Evolutionary conservation across 2,797 vertebrate species (phyloP).

Genomic region (Smutsia gigantea): DNA sequence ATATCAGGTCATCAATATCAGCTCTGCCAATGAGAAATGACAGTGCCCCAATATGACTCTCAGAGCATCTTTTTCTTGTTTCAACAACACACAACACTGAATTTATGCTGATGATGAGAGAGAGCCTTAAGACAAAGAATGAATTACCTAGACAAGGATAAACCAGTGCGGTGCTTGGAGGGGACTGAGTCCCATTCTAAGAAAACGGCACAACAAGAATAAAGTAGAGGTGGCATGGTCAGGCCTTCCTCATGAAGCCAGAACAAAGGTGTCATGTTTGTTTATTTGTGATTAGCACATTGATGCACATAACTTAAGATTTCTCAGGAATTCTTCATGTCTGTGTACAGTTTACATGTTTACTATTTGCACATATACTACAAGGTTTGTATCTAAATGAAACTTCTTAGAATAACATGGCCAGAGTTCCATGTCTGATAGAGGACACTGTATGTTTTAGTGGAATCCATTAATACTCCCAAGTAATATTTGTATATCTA

Average conservation of each 20-base stretch:
- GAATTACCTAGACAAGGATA: background rate
- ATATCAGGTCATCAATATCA: background rate
- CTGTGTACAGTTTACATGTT: background rate
- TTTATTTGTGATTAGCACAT: background rate
- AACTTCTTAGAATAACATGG: background rate
- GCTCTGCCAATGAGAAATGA: background rate
- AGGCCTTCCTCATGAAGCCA: background rate
- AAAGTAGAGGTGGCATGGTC: background rate
- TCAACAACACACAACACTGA: background rate
- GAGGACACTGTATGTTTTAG: background rate
- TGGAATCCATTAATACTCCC: background rate
- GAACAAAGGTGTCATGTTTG: background rate
- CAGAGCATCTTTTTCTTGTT: background rate
- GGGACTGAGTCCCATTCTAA: background rate
- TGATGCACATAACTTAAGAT: background rate
- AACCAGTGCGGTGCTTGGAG: background rate
- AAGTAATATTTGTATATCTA: background rate
- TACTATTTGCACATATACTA: background rate
- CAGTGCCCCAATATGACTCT: background rate
- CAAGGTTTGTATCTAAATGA: background rate
- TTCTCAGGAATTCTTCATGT: background rate
- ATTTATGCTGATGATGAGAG: background rate
- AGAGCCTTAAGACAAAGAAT: background rate
- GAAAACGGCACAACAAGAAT: background rate
- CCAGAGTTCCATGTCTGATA: background rate